Base-by-base conservation (phyloP, 2,113 vertebrate genomes). In the Chaetura pelagica region DNA sequence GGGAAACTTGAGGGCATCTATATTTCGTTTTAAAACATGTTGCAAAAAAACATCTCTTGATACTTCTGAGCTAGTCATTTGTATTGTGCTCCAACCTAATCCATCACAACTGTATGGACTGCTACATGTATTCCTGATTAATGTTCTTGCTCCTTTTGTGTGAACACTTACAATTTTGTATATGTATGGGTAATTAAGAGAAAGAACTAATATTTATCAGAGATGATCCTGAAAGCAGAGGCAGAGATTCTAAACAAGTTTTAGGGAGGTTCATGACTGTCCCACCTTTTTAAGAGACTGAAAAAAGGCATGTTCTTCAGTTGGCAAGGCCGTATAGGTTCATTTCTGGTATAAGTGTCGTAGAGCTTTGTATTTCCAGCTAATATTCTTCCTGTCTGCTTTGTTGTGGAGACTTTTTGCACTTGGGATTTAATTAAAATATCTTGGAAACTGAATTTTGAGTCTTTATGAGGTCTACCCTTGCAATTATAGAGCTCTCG, bases 371-470 rank as follows among this genome's bases (percentile, higher is more conserved):
- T 96, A 81, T 83, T 97, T 95, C 79, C 34, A 90, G 89, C 75
- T 97, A 92, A 92, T 94, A 51, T 84, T 93, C 89, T 94, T 94
- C 59, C 87, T 97, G 78, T 94, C 92, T 92, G 83, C 85, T 95
- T 89, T 95, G 95, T 95, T 96, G 69, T 96, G 81, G 91, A 93
- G 73, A 95, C 32, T 86, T 95, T 48, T 87, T 73, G 78, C 77
- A 83, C 73, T 90, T 66, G 77, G 68, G 62, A 94, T 89, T 84
- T 84, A 84, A 97, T 90, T 88, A 93, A 97, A 96, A 81, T 73
- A 85, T 66, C 79, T 96, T 95, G 80, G 84, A 93, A 93, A 95
- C 85, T 78, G 73, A 84, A 75, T 95, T 90, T 93, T 71, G 88
- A 88, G 75, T 87, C 61, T 94, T 91, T 89, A 30, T 94, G 82